Conservation (phyloP, 2,797 vertebrate species). For the Syngnathus rostellatus region DNA sequence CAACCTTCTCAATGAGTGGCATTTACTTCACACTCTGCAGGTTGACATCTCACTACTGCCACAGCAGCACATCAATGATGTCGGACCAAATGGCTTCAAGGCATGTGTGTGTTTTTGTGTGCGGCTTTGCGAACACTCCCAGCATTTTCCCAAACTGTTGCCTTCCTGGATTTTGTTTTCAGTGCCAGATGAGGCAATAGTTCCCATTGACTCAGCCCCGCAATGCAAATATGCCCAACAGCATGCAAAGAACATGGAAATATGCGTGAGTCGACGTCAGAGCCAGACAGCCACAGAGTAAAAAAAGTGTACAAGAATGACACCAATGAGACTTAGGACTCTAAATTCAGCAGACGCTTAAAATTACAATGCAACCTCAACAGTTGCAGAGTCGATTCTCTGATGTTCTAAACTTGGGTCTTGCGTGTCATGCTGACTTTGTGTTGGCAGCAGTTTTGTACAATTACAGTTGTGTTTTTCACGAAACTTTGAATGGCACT, state of each 20-base stretch:
- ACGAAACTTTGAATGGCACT: not conserved
- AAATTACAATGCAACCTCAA: not conserved
- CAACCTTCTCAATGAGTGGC: slow-evolving; percentile 32
- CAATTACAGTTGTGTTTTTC: not conserved
- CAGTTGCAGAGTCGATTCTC: not conserved
- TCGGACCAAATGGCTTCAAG: slow-evolving; percentile 20
- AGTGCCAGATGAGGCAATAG: slow-evolving; percentile 52
- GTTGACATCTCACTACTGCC: slow-evolving; percentile 25
- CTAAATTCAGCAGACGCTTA: not conserved
- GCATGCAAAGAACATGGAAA: slow-evolving; percentile 59
- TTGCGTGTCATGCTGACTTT: not conserved
- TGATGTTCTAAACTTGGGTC: not conserved
- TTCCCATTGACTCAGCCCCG: slow-evolving; percentile 61
- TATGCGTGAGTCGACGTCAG: slow-evolving; percentile 5
- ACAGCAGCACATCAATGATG: slow-evolving; percentile 30
- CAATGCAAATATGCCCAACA: slow-evolving; percentile 63
- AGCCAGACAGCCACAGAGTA: not conserved
- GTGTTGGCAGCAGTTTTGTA: not conserved
- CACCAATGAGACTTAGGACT: not conserved
- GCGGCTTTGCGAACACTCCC: slow-evolving; percentile 17
- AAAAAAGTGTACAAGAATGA: not conserved
- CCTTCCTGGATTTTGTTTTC: slow-evolving; percentile 59
- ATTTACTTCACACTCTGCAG: slow-evolving; percentile 33
- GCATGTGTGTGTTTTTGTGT: slow-evolving; percentile 15
- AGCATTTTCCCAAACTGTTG: slow-evolving; percentile 54